phyloP scores from a whole-genome alignment of 1,140 invertebrate genomes.

The Dolichoris vasculosae region DNA sequence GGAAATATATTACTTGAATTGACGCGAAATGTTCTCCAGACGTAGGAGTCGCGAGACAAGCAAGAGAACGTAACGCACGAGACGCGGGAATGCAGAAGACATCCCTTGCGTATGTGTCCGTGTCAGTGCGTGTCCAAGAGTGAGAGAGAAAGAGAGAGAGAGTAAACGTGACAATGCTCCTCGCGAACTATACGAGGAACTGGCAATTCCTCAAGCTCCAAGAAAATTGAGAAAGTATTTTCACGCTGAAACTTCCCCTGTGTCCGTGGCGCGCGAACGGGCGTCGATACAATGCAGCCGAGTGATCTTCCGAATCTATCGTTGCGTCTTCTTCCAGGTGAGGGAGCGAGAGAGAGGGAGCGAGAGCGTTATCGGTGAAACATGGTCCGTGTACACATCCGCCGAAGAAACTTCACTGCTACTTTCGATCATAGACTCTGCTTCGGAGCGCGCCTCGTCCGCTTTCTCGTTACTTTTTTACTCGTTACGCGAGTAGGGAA shows the following conservation, averaged over 20 bases:
- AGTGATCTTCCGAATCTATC: conserved; percentile 14
- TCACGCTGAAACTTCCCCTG: conserved; percentile 56
- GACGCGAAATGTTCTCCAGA: not conserved
- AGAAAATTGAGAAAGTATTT: conserved; percentile 68
- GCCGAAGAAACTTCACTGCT: conserved; percentile 56
- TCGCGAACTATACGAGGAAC: conserved; percentile 36
- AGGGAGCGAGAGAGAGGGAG: conserved; percentile 19
- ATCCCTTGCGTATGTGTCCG: no score
- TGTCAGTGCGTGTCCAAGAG: not conserved
- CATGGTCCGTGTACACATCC: conserved; percentile 33
- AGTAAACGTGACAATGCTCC: conserved; percentile 44
- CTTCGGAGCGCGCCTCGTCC: not conserved
- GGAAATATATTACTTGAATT: not conserved
- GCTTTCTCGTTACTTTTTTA: conserved; percentile 5
- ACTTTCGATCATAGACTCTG: conserved; percentile 57
- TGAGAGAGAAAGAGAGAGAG: conserved; percentile 4
- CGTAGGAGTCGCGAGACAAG: not conserved
- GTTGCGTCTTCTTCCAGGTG: not conserved
- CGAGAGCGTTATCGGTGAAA: conserved; percentile 54
- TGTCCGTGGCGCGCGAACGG: not conserved
- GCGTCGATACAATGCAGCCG: conserved; percentile 40
- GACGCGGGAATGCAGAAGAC: not conserved
- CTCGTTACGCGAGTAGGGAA: conserved; percentile 43
- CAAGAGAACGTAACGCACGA: not conserved
- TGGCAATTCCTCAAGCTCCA: conserved; percentile 60